Percentiles rank a stretch among this genome's conserved stretches.
Evolutionary conservation across 2,888 invertebrate species (phyloP).

Genomic region (Julus scandinavius): DNA sequence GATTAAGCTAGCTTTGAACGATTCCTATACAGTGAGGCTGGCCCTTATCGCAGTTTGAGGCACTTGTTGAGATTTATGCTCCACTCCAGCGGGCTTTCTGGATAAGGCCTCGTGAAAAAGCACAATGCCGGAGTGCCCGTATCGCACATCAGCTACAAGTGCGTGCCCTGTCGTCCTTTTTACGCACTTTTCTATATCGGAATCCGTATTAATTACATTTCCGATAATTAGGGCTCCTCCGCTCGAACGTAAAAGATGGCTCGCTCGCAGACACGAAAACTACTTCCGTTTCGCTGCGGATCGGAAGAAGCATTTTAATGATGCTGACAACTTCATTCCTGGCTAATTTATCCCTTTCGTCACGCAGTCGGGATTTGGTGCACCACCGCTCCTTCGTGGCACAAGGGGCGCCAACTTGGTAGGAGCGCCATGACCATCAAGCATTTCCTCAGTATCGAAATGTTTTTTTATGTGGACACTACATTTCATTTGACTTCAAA

Average conservation of each 20-base stretch:
- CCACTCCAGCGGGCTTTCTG: constrained; percentile 4
- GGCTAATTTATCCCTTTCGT: too few species aligned
- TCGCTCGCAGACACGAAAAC: constrained; percentile 5
- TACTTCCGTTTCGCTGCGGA: neutral
- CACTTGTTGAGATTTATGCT: constrained; percentile 33
- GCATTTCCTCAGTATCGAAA: too few species aligned
- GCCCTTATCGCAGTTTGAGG: constrained; percentile 2
- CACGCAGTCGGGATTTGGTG: too few species aligned
- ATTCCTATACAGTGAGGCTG: neutral
- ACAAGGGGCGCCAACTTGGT: too few species aligned
- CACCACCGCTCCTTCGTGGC: too few species aligned
- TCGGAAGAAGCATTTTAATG: neutral
- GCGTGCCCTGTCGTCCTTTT: constrained; percentile 25
- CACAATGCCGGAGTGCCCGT: neutral
- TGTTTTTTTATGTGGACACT: too few species aligned
- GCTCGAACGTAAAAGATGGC: neutral
- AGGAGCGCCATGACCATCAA: too few species aligned
- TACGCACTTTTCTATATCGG: constrained; percentile 1
- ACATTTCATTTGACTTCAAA: too few species aligned
- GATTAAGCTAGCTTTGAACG: neutral
- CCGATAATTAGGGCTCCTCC: neutral
- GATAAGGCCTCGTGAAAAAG: neutral
- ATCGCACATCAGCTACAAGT: neutral
- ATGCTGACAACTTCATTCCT: neutral
- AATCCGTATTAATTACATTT: constrained; percentile 19